These are phyloP conservation scores for Seriola quinqueradiata DNA, from an alignment of 2,113 vertebrate genomes.

Conservation along the genomic window DNA sequence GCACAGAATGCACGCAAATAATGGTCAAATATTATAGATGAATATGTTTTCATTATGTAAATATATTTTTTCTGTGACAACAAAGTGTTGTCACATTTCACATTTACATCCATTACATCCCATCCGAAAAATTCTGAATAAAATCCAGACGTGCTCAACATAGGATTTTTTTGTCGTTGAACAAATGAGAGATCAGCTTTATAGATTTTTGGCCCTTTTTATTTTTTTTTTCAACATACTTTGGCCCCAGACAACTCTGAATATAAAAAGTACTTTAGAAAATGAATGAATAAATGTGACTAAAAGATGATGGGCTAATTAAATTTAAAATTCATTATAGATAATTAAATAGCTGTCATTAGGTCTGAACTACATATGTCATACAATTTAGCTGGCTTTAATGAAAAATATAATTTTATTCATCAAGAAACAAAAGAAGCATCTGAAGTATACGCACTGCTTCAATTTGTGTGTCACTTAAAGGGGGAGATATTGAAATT, in stretches of 20 bases:
- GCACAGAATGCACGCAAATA: slow-evolving; percentile 18
- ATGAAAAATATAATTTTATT: slow-evolving; percentile 12
- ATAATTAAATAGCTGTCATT: slow-evolving; percentile 10
- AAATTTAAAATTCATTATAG: slow-evolving; percentile 29
- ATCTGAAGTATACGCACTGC: background rate
- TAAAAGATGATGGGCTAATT: slow-evolving; percentile 9
- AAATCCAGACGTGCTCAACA: background rate
- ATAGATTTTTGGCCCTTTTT: slow-evolving; percentile 5
- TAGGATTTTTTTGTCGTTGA: background rate
- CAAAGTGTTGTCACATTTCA: background rate
- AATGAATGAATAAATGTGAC: slow-evolving; percentile 19
- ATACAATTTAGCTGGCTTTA: slow-evolving; percentile 9
- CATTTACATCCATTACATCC: slow-evolving; percentile 10
- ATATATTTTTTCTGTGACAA: background rate
- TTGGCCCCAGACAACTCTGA: background rate
- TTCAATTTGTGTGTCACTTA: slow-evolving; percentile 5
- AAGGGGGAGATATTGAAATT: slow-evolving; percentile 8
- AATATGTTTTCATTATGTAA: background rate
- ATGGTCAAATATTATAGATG: background rate
- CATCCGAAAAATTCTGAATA: background rate
- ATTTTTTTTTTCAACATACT: background rate
- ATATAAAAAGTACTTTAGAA: slow-evolving; percentile 3
- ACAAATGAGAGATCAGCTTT: slow-evolving; percentile 7
- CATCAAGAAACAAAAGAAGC: slow-evolving; percentile 19
- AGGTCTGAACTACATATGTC: background rate